Base-by-base conservation (phyloP, 2,888 invertebrate species). In the Bombyx huttoni region DNA sequence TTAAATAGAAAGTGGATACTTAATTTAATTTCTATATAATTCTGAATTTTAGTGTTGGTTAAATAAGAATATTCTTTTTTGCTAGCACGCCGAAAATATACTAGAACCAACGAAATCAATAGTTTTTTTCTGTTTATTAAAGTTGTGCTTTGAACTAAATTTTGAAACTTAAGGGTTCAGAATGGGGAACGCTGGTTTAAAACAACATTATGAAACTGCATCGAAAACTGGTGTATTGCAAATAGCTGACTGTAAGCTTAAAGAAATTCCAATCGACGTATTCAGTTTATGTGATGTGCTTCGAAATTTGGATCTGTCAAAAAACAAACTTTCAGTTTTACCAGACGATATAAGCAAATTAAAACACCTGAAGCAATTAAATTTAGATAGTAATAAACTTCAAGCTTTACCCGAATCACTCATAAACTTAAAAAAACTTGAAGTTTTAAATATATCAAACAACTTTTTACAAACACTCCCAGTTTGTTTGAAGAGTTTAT, bases 201-300 rank as follows among this genome's bases (percentile, higher is more conserved):
- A 96, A 75, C 96, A 95, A 73, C 98, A 98, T 77, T 92, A 96
- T 70, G 97, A 98, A 74, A 98, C 95, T 52, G 98, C 98, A 12
- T 93, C 95, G 67, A 98, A 98, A 88, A 99, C 98, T 14, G 98
- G 98, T 13, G 94, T 97, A 45, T 90, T 98, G 56, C 97, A 97
- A 77, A 88, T 99, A 58, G 94, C 96, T 3, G 92, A 94, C 63
- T 91, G 92, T 54, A 95, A 94, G 67, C 84, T 99, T 52, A 95
- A 95, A 65, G 93, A 94, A 81, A 90, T 94, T 71, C 94, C 94
- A 45, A 78, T 83, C 47, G 92, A 92, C 63, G 81, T 94, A 48
- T 78, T 89, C 10, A 84, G 84, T 55, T 75, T 95, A 53, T 79
- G 89, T 49, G 89, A 90, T 49, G 81, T 92, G 50, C 81, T 99